phyloP scores from a whole-genome alignment of 2,888 invertebrate species.

The Meiosimyza platycephala region DNA sequence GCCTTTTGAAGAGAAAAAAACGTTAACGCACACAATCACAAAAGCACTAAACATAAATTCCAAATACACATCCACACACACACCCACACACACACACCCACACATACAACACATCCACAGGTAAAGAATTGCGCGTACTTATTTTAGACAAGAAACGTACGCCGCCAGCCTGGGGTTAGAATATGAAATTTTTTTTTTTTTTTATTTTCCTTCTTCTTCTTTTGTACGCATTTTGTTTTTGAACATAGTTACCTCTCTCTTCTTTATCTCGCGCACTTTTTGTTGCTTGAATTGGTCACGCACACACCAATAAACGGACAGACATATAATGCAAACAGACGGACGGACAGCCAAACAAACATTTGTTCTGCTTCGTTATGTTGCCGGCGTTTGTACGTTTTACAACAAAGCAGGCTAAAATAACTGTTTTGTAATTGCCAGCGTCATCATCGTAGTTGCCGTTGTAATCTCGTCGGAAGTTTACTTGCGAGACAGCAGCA shows the following conservation, averaged over 20 bases:
- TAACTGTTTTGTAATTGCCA: constrained; percentile 23
- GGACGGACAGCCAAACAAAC: constrained; percentile 9
- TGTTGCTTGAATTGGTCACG: constrained; percentile 45
- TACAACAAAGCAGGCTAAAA: not conserved
- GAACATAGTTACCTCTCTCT: no score
- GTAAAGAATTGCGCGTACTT: no score
- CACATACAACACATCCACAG: constrained; percentile 17
- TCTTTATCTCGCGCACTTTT: constrained; percentile 43
- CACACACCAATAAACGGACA: constrained; percentile 44
- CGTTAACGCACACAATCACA: no score
- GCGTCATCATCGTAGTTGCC: no score
- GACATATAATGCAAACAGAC: constrained; percentile 40
- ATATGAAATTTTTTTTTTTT: no score
- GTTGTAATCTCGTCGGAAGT: constrained; percentile 24
- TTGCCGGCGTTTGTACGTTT: not conserved
- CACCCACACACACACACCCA: not conserved
- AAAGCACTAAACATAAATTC: not conserved
- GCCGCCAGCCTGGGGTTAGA: no score
- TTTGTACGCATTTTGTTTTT: no score
- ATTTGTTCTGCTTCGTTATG: not conserved
- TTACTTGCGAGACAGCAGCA: constrained; percentile 18
- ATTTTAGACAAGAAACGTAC: no score
- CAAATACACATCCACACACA: constrained; percentile 9
- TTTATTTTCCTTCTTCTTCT: no score
- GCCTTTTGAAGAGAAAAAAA: not conserved